Conservation (phyloP, 2,888 invertebrate genomes). For the Cheilosia scutellata region DNA sequence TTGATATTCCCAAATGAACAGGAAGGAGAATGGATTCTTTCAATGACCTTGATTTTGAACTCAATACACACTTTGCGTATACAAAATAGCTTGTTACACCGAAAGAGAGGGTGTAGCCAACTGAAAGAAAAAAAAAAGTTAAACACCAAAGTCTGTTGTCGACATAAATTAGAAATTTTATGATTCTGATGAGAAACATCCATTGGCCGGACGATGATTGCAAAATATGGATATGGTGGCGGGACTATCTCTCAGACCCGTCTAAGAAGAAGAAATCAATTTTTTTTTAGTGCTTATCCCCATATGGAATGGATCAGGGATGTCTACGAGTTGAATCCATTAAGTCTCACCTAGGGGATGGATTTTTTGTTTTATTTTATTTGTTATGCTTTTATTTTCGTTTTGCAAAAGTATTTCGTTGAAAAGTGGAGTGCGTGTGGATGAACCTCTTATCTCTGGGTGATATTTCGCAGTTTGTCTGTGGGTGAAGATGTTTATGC, state of each 20-base stretch:
- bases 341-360: slow-evolving; percentile 63
- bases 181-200: slow-evolving; percentile 69
- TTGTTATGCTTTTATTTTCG: neutral
- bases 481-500: too few relatives aligned
- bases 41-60: slow-evolving; percentile 73
- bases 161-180: slow-evolving; percentile 65
- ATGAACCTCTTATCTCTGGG: too few relatives aligned
- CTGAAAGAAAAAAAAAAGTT: neutral
- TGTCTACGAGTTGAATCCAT: slow-evolving; percentile 52
- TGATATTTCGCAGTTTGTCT: too few relatives aligned
- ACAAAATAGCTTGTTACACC: slow-evolving; percentile 20
- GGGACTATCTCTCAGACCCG: neutral
- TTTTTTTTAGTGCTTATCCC: neutral
- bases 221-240: slow-evolving; percentile 32
- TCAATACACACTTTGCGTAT: slow-evolving; percentile 41
- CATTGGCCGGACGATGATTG: slow-evolving; percentile 59
- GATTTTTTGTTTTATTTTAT: neutral
- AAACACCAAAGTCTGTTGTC: slow-evolving; percentile 45
- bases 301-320: slow-evolving; percentile 63
- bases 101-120: slow-evolving; percentile 3
- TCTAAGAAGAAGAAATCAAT: slow-evolving; percentile 19
- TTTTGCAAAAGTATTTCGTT: neutral
- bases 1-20: slow-evolving; percentile 2
- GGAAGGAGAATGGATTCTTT: slow-evolving; percentile 37
- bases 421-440: neutral